Base-by-base conservation (phyloP, 2,888 invertebrate species). In the Andrena minutula region DNA sequence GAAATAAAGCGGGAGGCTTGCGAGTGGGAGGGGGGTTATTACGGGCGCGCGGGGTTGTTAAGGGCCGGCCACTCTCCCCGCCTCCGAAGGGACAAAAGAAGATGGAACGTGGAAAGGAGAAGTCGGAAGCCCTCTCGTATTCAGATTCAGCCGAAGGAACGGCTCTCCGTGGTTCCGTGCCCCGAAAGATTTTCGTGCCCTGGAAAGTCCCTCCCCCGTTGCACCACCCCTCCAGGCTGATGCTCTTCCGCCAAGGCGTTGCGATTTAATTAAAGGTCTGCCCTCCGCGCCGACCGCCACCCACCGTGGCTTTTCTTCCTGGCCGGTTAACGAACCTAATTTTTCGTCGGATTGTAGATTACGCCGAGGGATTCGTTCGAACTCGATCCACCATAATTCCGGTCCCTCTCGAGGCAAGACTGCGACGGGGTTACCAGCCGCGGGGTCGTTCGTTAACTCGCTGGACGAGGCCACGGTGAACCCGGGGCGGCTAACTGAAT, bases 321-420 rank as follows among this genome's bases (percentile, higher is more conserved):
- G 79, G 56, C 56, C 83, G 84, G 82, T 87, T 88, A 88, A 88
- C 88, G 88, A 88, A 88, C 75, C 87, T 82, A 88, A 88, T 88
- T 88, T 86, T 86, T 88, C 66, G 83, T 84, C 80, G 86, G 87
- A 87, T 85, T 86, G 85, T 83, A 86, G 87, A 86, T 88, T 86
- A 88, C 85, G 66, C 61, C 69, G 81, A 30, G 82, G 76, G 75
- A 83, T 87, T 83, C 84, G 74, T 82, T 84, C 79, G 76, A 75
- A 84, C 63, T 84, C 88, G 87, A 86, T 79, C 87, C 86, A 49
- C 72, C 77, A 79, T 86, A 85, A 85, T 87, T 83, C 72, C 66
- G 72, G 61, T 61, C 79, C 61, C 69, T 71, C 74, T 65, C 47
- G 58, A 76, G 70, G 63, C 7, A 41, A 41, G 41, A 16, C 41